Conservation (phyloP, 92 coral and sea anemone species). For the Isaurus tuberculatus region DNA sequence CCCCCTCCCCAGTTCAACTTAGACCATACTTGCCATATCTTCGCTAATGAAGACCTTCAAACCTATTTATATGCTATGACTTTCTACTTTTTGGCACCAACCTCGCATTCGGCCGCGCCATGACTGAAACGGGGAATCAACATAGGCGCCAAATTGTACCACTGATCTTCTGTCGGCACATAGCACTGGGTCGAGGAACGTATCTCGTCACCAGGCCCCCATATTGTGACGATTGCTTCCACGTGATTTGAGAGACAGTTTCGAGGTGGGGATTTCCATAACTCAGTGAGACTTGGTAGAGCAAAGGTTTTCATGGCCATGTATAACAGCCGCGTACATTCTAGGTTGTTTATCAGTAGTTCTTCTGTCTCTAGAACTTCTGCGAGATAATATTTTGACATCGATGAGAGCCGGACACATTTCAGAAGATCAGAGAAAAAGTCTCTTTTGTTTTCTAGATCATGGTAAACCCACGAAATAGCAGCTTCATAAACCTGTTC, state of each 20-base stretch:
- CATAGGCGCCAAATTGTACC: constrained; percentile 98
- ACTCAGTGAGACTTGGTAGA: constrained; percentile 41
- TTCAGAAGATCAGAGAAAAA: constrained; percentile 72
- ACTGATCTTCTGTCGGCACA: constrained; percentile 83
- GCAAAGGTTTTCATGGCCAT: constrained; percentile 87
- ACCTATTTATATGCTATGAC: background rate
- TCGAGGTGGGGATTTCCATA: constrained; percentile 55
- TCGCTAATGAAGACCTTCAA: no score
- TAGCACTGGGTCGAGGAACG: constrained; percentile 95
- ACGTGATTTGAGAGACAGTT: constrained; percentile 61
- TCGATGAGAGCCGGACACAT: constrained; percentile 79
- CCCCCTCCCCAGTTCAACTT: no score
- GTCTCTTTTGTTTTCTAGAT: constrained; percentile 59
- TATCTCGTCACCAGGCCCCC: constrained; percentile 98
- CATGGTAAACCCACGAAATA: constrained; percentile 89
- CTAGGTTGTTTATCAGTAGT: constrained; percentile 67
- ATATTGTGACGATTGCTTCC: constrained; percentile 90
- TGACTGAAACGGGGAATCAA: constrained; percentile 95
- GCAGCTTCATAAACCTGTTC: constrained; percentile 92
- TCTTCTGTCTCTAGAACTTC: constrained; percentile 84
- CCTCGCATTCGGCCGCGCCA: constrained; percentile 91
- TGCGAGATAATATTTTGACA: constrained; percentile 81
- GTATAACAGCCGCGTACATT: constrained; percentile 78
- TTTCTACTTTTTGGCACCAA: background rate
- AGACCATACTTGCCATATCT: no score